Evolutionary conservation across 2,888 invertebrate species (phyloP).

Genomic region (Acleris holmiana): DNA sequence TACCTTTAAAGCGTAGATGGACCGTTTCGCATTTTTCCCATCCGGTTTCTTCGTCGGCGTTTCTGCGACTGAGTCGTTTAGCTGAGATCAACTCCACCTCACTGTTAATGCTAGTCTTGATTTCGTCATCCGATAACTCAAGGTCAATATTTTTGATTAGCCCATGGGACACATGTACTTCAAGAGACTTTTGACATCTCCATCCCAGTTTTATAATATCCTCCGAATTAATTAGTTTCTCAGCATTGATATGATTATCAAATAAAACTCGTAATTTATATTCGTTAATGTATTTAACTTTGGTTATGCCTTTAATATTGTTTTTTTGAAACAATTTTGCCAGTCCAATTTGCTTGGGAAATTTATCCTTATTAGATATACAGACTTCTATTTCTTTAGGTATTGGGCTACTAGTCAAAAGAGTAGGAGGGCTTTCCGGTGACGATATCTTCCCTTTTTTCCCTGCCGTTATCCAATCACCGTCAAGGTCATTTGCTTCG

Average conservation of each 20-base stretch:
- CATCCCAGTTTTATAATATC: slow-evolving; percentile 15
- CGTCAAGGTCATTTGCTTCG: too few relatives aligned
- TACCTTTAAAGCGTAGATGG: not conserved
- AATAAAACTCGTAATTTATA: slow-evolving; percentile 20
- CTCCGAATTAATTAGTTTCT: slow-evolving; percentile 17
- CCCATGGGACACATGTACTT: slow-evolving; percentile 24
- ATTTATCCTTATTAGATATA: not conserved
- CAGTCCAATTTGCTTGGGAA: slow-evolving; percentile 1
- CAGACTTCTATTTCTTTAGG: not conserved
- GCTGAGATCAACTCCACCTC: slow-evolving; percentile 10
- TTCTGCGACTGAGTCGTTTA: slow-evolving; percentile 27
- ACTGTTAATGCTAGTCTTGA: slow-evolving; percentile 13
- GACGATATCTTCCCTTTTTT: too few relatives aligned
- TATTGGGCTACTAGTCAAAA: too few relatives aligned
- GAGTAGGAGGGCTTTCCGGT: too few relatives aligned
- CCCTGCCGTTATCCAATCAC: too few relatives aligned
- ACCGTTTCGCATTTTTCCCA: not conserved
- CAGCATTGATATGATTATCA: not conserved
- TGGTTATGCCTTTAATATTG: not conserved
- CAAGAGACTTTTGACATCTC: slow-evolving; percentile 23
- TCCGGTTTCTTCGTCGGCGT: slow-evolving; percentile 11
- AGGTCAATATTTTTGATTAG: slow-evolving; percentile 28
- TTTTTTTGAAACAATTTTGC: slow-evolving; percentile 5
- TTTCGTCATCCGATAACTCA: slow-evolving; percentile 33
- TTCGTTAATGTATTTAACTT: slow-evolving; percentile 23